phyloP scores from a whole-genome alignment of 1,140 invertebrate species.

The Mamestra configurata region DNA sequence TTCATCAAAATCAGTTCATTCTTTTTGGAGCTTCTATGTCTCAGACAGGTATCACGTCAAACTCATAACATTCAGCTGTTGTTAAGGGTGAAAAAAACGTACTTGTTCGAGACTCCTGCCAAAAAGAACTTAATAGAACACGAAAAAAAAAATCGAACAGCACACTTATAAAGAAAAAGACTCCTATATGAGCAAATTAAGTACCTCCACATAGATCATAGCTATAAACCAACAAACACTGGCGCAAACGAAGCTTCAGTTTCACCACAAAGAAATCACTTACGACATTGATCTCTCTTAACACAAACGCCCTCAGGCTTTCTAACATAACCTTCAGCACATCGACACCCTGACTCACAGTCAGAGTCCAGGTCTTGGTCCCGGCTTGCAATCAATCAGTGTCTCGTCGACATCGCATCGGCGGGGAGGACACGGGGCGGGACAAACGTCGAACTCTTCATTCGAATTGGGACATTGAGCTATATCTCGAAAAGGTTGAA shows the following conservation, averaged over 20 bases:
- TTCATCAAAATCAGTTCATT: too few species aligned
- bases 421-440: not conserved
- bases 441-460: conserved; percentile 20
- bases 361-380: not conserved
- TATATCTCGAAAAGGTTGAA: not conserved
- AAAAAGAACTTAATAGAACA: too few species aligned
- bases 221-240: not conserved
- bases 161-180: too few species aligned
- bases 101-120: too few species aligned
- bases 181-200: too few species aligned
- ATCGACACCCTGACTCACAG: conserved; percentile 48
- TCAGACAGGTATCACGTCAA: too few species aligned
- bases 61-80: too few species aligned
- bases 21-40: too few species aligned
- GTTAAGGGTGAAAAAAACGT: too few species aligned
- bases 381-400: not conserved
- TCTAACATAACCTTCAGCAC: conserved; percentile 49
- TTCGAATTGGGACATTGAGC: conserved; percentile 13
- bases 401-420: not conserved
- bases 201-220: too few species aligned
- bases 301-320: conserved; percentile 54
- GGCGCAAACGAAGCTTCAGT: too few species aligned
- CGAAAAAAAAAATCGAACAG: too few species aligned
- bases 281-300: conserved; percentile 51
- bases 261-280: conserved; percentile 9